phyloP scores from a whole-genome alignment of 2,888 invertebrate species.

The Calephelis perditalis region DNA sequence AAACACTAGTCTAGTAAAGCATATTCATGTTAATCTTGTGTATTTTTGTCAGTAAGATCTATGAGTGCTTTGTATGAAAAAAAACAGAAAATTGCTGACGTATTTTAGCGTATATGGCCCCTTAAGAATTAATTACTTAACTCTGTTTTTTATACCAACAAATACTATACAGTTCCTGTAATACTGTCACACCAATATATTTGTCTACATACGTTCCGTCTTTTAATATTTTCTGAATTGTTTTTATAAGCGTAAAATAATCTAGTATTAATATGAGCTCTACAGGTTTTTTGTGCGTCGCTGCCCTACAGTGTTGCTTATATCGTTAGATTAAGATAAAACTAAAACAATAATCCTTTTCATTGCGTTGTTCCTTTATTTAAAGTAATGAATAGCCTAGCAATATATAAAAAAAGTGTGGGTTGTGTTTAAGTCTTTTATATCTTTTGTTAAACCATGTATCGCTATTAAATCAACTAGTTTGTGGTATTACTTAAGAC shows the following conservation, averaged over 20 bases:
- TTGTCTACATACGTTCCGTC: no score
- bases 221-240: not conserved
- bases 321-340: slow-evolving; percentile 74
- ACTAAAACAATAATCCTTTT: slow-evolving; percentile 78
- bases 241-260: slow-evolving; percentile 1
- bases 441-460: slow-evolving; percentile 45
- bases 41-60: no score
- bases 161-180: no score
- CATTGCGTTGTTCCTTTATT: slow-evolving; percentile 67
- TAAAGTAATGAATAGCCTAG: slow-evolving; percentile 56
- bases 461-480: slow-evolving; percentile 41
- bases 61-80: no score
- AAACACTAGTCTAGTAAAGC: no score
- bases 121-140: no score
- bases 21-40: no score
- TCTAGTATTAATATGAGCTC: slow-evolving; percentile 19
- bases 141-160: no score
- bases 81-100: no score
- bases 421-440: slow-evolving; percentile 48
- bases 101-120: no score
- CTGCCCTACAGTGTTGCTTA: slow-evolving; percentile 42
- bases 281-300: slow-evolving; percentile 20
- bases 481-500: slow-evolving; percentile 40
- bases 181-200: no score
- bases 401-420: slow-evolving; percentile 57